Evolutionary conservation across 2,888 invertebrate species (phyloP), one percentile per base, ranked within the genome.

Genomic region (Drosophila neotestacea): DNA sequence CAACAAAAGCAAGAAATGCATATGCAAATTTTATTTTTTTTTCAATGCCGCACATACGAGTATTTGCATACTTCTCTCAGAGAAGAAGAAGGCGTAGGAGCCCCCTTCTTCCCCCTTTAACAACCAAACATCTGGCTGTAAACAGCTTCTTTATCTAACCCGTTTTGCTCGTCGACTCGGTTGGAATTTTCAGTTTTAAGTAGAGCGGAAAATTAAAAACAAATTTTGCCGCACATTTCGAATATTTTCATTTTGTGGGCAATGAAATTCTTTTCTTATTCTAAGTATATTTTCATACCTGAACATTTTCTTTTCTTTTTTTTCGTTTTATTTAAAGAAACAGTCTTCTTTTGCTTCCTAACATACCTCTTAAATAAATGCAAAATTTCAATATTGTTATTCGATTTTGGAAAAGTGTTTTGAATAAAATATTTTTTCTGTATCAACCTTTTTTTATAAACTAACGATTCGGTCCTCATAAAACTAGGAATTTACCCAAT

Each of bases 131-230:
- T 22, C 30, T 66, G 56, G 28, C 36, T 13, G 84, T 72, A 81
- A 86, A 81, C 78, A 81, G 81, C 68, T 86, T 74, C 87, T 81
- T 86, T 88, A 86, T 81, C 89, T 81, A 85, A 67, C 67, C 70
- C 85, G 58, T 67, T 79, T 56, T 65, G 30, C 41, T 63, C 44
- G 64, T 36, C 56, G 58, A 27, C 51, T 75, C 34, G 41, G 44
- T 52, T 63, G 73, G 73, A 87, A 84, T 89, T 88, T 89, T 87
- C 87, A 69, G 73, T 72, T 83, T 76, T 78, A 86, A 86, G 84
- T 75, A 89, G 85, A 86, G 88, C 90, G 90, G 79, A 89, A 86
- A 86, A 86, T 86, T 88, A 89, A 88, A 89, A 88, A 85, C 84
- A 88, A 85, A 88, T 85, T 89, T 80, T 56, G 70, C 75, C 55